Evolutionary conservation across 2,113 vertebrate genomes (phyloP).

Genomic region (Pelmatolapia mariae): DNA sequence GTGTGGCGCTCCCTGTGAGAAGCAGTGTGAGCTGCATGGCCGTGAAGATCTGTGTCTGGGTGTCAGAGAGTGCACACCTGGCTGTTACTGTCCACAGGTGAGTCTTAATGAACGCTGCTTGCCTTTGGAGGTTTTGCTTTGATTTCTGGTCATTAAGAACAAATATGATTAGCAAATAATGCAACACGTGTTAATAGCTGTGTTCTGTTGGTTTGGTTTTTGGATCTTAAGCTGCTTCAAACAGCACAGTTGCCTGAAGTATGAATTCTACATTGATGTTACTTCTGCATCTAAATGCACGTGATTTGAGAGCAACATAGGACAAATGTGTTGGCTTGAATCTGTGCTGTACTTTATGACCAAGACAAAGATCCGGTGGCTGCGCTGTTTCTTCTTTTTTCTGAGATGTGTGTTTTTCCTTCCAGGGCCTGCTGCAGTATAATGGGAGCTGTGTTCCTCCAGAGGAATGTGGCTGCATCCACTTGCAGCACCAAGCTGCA

Average conservation of each 20-base stretch:
- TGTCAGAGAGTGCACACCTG: constrained; percentile 70
- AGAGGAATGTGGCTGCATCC: constrained; percentile 74
- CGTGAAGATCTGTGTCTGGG: constrained; percentile 59
- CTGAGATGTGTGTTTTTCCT: background rate
- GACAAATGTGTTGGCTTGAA: background rate
- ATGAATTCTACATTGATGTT: background rate
- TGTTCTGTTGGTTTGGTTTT: background rate
- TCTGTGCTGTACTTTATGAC: background rate
- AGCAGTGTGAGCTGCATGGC: constrained; percentile 72
- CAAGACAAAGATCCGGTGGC: background rate
- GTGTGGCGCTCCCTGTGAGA: constrained; percentile 77
- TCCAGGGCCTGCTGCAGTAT: constrained; percentile 81
- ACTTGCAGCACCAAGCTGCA: constrained; percentile 39
- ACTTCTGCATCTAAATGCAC: rapidly evolving
- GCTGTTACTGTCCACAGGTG: constrained; percentile 87
- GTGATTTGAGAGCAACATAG: background rate
- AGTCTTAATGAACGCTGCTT: background rate
- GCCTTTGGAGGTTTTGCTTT: background rate
- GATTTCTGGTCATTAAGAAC: background rate
- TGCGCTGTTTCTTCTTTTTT: background rate
- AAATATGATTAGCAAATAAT: background rate
- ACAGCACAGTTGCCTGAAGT: background rate
- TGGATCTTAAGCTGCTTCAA: background rate
- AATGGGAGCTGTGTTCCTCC: constrained; percentile 71
- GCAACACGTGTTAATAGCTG: background rate